Evolutionary conservation across 2,797 vertebrate genomes (phyloP).

Genomic region (Rhynchotus rufescens): DNA sequence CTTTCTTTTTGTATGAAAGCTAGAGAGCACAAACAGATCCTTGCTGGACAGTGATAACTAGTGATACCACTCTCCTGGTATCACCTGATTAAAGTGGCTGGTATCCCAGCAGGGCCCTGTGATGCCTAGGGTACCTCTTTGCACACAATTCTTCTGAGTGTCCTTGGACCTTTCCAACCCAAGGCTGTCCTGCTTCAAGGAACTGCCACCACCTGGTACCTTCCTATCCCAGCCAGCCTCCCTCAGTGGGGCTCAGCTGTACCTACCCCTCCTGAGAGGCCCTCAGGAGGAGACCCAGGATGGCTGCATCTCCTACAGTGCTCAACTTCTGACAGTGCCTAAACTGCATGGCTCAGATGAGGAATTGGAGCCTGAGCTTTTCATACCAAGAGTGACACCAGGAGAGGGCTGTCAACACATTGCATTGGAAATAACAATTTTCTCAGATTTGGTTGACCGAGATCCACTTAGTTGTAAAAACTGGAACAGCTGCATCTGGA

Average conservation of each 20-base stretch:
- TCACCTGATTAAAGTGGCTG: neutral
- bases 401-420: neutral
- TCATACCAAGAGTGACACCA: neutral
- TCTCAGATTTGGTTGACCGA: neutral
- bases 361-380: neutral
- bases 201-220: neutral
- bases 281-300: neutral
- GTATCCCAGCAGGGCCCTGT: neutral
- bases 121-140: neutral
- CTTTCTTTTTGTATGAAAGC: neutral
- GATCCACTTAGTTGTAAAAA: neutral
- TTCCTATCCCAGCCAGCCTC: neutral
- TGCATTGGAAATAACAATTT: neutral
- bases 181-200: rapidly evolving
- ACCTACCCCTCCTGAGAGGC: neutral
- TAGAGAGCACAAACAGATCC: neutral
- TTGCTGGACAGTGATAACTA: neutral
- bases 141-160: neutral
- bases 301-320: neutral
- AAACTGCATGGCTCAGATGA: neutral
- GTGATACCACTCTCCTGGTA: neutral
- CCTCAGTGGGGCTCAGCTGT: neutral
- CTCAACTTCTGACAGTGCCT: neutral
- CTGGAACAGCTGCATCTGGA: neutral
- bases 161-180: neutral